Percentiles rank a stretch among this genome's conserved stretches.
Evolutionary conservation across 2,113 vertebrate genomes (phyloP).

Genomic region (Nanger granti): DNA sequence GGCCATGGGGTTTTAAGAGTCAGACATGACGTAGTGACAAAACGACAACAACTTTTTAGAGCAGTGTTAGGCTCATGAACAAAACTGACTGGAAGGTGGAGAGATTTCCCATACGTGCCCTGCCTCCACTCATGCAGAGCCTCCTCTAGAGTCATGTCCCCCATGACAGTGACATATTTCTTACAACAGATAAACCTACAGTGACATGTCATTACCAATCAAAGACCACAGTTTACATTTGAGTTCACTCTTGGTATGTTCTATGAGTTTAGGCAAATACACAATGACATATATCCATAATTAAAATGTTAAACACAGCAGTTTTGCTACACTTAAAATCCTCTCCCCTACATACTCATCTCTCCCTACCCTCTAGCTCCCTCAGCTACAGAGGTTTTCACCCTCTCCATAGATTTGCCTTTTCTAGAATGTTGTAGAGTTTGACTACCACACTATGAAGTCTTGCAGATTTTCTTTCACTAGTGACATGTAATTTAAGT

Average conservation of each 20-base stretch:
- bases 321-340: not conserved
- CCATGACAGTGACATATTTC: not conserved
- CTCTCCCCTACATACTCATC: no score
- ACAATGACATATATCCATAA: not conserved
- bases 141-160: not conserved
- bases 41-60: not conserved
- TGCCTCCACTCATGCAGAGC: not conserved
- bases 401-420: not conserved
- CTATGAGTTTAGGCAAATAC: not conserved
- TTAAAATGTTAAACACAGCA: not conserved
- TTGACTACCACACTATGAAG: not conserved
- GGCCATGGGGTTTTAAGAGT: not conserved
- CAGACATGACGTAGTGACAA: not conserved
- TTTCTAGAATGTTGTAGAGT: not conserved
- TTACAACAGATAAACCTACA: not conserved
- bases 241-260: not conserved
- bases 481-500: not conserved
- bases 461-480: not conserved
- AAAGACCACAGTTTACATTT: not conserved
- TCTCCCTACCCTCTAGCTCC: no score
- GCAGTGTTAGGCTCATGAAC: not conserved
- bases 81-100: not conserved
- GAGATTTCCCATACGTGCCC: not conserved
- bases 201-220: not conserved
- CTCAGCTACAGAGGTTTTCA: not conserved